A percentile compares a stretch with the other conserved stretches of the same genome.
phyloP scores from a whole-genome alignment of 2,888 invertebrate genomes.

The Macropis europaea region DNA sequence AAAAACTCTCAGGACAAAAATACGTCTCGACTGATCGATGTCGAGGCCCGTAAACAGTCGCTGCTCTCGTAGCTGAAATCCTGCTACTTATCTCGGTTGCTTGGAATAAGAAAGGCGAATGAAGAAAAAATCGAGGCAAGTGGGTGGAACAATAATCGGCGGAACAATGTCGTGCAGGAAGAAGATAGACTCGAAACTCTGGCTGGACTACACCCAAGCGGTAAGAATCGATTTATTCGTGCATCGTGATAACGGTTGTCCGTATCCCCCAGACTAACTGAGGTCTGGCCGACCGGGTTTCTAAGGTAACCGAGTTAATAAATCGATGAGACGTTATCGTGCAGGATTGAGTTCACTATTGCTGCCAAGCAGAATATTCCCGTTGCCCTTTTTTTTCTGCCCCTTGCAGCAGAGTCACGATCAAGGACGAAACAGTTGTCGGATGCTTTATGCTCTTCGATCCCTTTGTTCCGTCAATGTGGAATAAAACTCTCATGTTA shows the following conservation, averaged over 20 bases:
- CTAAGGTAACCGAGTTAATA: slow-evolving; percentile 62
- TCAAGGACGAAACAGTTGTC: slow-evolving; percentile 22
- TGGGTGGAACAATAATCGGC: slow-evolving; percentile 6
- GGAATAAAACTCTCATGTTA: slow-evolving; percentile 13
- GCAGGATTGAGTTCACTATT: slow-evolving; percentile 37
- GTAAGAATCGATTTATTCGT: slow-evolving; percentile 65
- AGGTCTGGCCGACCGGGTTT: slow-evolving; percentile 36
- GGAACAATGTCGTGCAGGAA: slow-evolving; percentile 72
- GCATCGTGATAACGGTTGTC: slow-evolving; percentile 57
- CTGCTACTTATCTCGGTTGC: not conserved
- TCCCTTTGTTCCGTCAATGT: slow-evolving; percentile 6
- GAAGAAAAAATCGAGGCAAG: not conserved
- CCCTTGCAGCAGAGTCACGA: slow-evolving; percentile 14
- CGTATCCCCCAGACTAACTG: slow-evolving; percentile 13
- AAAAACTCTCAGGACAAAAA: not conserved
- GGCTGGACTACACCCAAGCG: slow-evolving; percentile 69
- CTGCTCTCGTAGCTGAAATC: not conserved
- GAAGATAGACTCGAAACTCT: slow-evolving; percentile 73
- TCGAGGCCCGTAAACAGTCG: not conserved
- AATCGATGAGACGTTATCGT: slow-evolving; percentile 57
- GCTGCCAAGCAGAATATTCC: slow-evolving; percentile 20
- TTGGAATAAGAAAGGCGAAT: not conserved
- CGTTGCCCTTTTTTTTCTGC: slow-evolving; percentile 7
- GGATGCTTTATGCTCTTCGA: not conserved
- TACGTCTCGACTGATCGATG: not conserved